Base-by-base conservation (phyloP, 1,140 invertebrate genomes). In the Pygmarrhopalites habei region DNA sequence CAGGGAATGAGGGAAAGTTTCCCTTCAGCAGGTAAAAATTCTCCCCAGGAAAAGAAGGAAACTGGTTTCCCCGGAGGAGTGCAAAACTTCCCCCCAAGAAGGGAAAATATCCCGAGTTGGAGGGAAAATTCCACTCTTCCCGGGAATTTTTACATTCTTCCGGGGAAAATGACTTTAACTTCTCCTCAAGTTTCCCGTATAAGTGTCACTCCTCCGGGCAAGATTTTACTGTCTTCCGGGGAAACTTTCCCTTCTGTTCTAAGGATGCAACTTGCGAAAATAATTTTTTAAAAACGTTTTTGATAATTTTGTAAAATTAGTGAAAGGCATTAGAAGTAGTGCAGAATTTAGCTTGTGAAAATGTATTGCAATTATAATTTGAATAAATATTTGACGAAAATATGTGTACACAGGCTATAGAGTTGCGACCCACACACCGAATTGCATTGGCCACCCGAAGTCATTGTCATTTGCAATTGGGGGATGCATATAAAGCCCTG, bases 401-500 rank as follows among this genome's bases (percentile, higher is more conserved):
- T n/a, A n/a, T n/a, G n/a, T n/a, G n/a, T n/a, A n/a, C n/a, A 21
- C 21, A 67, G 66, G 62, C 67, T 21, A 39, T 68, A 10, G 67
- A 68, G 15, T 21, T 68, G 15, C 53, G 62, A 30, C 60, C 67
- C 2, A 41, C 39, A 7, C 32, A 65, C 28, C 53, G 44, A 55
- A 35, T 60, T 3, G 67, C 67, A 1, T 30, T 68, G 3, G 63
- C 65, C 0, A 55, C 59, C 10, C 23, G 67, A 29, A 64, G 62
- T 44, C 67, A 68, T 43, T 68, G 67, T 44, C 60, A 68, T 60
- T 62, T 68, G 26, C 65, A 68, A 53, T 47, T 68, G 29, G 67
- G 67, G 4, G 63, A 68, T 32, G 67, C 67, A 21, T 47, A 28
- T 0, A 47, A 55, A 19, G 67, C 66, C 1, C 25, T 68, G 19